A percentile compares a stretch with the other conserved stretches of the same genome.
These are phyloP conservation scores for Micromys minutus DNA, from an alignment of 2,113 vertebrate genomes.

Conservation along the genomic window DNA sequence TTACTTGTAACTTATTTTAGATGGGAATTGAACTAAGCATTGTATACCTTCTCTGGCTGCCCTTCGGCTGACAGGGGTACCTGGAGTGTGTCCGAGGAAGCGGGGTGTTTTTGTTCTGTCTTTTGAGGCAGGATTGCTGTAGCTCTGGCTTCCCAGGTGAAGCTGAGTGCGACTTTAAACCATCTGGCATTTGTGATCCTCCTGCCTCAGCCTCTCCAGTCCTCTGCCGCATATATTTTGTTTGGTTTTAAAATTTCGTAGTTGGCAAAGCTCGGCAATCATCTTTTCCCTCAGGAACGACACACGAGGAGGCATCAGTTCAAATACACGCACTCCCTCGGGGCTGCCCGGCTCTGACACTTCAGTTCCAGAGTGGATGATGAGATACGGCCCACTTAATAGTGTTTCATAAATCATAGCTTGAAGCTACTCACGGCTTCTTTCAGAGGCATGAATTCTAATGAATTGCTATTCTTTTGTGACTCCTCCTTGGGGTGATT, in stretches of 20 bases:
- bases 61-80: background rate
- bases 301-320: background rate
- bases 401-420: slow-evolving; percentile 54
- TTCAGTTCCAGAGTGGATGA: background rate
- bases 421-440: background rate
- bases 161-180: background rate
- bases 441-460: slow-evolving; percentile 54
- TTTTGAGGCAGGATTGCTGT: background rate
- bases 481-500: slow-evolving; percentile 27
- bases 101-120: background rate
- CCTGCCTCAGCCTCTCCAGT: background rate
- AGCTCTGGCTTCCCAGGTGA: background rate
- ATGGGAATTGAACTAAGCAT: background rate
- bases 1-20: slow-evolving; percentile 16
- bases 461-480: slow-evolving; percentile 57
- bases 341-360: background rate
- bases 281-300: background rate
- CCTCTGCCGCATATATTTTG: background rate
- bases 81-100: background rate
- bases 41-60: slow-evolving; percentile 9
- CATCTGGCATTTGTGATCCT: background rate
- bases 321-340: background rate
- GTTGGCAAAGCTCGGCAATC: background rate
- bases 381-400: slow-evolving; percentile 15
- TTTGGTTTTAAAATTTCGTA: slow-evolving; percentile 20